phyloP scores from a whole-genome alignment of 2,797 vertebrate genomes.

The Bufotes viridis region DNA sequence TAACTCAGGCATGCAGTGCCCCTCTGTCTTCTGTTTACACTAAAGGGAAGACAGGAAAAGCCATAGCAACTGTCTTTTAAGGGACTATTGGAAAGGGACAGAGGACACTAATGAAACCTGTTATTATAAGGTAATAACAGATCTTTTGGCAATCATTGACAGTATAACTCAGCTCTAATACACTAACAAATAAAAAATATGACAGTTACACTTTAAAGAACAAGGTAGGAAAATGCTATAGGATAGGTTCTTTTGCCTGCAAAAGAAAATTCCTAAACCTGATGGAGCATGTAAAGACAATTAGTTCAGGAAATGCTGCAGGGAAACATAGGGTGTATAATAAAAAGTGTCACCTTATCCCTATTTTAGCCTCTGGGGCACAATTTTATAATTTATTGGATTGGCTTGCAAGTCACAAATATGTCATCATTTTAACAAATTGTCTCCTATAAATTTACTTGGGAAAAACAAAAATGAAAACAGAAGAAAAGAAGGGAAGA shows the following conservation, averaged over 20 bases:
- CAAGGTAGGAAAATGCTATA: neutral
- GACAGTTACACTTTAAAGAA: no score
- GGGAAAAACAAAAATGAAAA: neutral
- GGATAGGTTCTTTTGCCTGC: neutral
- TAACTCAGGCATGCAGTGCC: no score
- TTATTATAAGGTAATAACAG: no score
- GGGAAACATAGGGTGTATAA: neutral
- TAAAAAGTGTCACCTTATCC: neutral
- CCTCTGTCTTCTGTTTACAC: no score
- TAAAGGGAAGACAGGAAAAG: no score
- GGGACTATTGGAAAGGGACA: no score
- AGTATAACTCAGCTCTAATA: no score
- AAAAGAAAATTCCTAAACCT: neutral
- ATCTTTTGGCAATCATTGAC: no score
- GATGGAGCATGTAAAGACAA: neutral
- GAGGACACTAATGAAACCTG: no score
- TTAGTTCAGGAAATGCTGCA: neutral
- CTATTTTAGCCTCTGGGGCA: neutral
- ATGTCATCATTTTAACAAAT: neutral
- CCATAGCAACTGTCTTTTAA: no score
- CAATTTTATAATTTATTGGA: neutral
- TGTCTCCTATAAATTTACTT: neutral
- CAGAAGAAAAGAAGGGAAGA: neutral
- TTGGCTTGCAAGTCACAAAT: neutral
- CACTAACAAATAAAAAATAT: neutral